Base-by-base conservation (phyloP, 2,113 vertebrate genomes). In the Dermatemys mawii region DNA sequence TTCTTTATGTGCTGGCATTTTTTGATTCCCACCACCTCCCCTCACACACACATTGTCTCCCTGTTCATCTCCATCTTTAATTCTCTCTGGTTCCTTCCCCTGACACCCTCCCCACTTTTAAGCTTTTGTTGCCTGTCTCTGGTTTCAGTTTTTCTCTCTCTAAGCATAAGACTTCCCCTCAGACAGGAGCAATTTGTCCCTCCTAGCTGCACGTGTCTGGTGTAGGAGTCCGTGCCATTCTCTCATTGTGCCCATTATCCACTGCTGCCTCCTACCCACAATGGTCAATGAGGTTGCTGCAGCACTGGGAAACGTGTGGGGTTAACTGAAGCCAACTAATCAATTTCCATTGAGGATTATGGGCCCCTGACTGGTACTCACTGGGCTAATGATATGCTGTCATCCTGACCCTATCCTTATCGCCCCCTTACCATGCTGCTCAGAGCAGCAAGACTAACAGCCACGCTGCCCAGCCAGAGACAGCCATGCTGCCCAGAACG, bases 151-250 rank as follows among this genome's bases (percentile, higher is more conserved):
- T 75, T 75, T 75, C 70, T 49, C 44, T 5, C 63, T 38, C 8
- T 17, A 38, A 70, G 63, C 21, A 70, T 38, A 10, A 70, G 63
- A 70, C 38, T 70, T 38, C 63, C n/a, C 63, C n/a, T 11, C 19
- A 70, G n/a, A 38, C 4, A 38, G 41, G 38, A 79, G 48, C 51
- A 89, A 11, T 13, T 8, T 83, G 3, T 84, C 60, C 48, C 35
- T 89, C 53, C 51, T 0, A 0, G 38, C 73, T 76, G 24, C 63
- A 70, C n/a, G 10, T 70, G 80, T 89, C 67, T 73, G 57, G n/a
- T 46, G 53, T 50, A 76, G 78, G 70, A 11, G 16, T 38, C 76
- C 50, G 1, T 0, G 11, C 84, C 41, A 9, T 0, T 0, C 11
- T 48, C 44, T 81, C 32, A 84, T 35, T 80, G 49, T 50, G 41